A percentile compares a stretch with the other conserved stretches of the same genome.
These are phyloP conservation scores for Neoascia interrupta DNA, from an alignment of 2,888 invertebrate species.

Conservation along the genomic window DNA sequence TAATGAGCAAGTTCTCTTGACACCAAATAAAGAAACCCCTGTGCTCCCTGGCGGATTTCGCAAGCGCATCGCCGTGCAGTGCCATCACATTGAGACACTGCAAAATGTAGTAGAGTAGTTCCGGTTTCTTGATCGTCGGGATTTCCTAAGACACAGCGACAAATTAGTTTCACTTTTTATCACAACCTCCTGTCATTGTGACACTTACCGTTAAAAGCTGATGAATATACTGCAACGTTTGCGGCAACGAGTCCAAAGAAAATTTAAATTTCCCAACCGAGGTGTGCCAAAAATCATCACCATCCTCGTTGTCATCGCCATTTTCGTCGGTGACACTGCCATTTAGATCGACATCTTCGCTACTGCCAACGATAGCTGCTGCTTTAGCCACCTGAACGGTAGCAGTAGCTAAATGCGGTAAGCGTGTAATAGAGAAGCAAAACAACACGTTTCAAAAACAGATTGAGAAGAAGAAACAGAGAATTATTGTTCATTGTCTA, in stretches of 20 bases:
- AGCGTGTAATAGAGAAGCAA: conserved; percentile 45
- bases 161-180: conserved; percentile 52
- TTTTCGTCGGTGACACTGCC: conserved; percentile 86
- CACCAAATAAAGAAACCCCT: conserved; percentile 96
- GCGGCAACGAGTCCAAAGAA: conserved; percentile 92
- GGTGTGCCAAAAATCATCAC: conserved; percentile 95
- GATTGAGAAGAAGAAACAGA: neutral
- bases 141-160: conserved; percentile 83
- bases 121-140: conserved; percentile 90
- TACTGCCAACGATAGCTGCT: conserved; percentile 84
- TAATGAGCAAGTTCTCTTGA: conserved; percentile 95
- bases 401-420: conserved; percentile 81
- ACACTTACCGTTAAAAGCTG: conserved; percentile 85
- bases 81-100: conserved; percentile 94
- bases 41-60: conserved; percentile 92
- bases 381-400: conserved; percentile 86
- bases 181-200: neutral
- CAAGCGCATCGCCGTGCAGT: conserved; percentile 95
- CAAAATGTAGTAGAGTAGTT: conserved; percentile 95
- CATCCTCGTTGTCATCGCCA: conserved; percentile 84
- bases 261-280: conserved; percentile 96
- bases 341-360: conserved; percentile 79
- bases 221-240: conserved; percentile 95
- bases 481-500: conserved; percentile 29
- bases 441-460: too few relatives aligned